phyloP scores from a whole-genome alignment of 2,888 invertebrate genomes.

The Trissonchulus sp. region DNA sequence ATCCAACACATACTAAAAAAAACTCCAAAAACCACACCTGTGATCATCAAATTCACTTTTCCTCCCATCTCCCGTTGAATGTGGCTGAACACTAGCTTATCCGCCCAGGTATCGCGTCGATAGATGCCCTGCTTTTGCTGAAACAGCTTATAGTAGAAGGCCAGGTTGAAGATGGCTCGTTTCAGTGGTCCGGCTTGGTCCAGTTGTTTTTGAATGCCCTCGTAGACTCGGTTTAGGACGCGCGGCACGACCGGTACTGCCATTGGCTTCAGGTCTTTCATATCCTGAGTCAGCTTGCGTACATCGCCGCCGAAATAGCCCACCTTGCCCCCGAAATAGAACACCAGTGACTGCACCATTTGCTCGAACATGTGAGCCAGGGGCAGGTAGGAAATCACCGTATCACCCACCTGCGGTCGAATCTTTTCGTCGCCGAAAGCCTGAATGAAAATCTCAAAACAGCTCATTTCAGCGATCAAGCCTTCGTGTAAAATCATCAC shows the following conservation, averaged over 20 bases:
- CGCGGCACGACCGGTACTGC: conserved; percentile 92
- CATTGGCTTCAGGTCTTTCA: conserved; percentile 82
- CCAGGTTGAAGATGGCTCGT: conserved; percentile 24
- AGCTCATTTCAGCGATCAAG: conserved; percentile 64
- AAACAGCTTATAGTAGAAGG: conserved; percentile 35
- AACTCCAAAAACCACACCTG: conserved; percentile 82
- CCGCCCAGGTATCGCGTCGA: conserved; percentile 53
- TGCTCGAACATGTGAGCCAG: conserved; percentile 96
- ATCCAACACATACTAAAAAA: too few species aligned
- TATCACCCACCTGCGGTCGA: conserved; percentile 34
- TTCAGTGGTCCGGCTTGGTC: neutral
- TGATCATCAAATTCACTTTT: conserved; percentile 77
- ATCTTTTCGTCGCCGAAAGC: neutral
- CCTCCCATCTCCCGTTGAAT: conserved; percentile 76
- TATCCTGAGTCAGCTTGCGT: conserved; percentile 68
- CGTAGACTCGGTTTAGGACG: conserved; percentile 83
- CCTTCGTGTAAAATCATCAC: conserved; percentile 93
- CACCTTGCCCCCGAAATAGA: conserved; percentile 69
- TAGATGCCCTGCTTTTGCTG: conserved; percentile 44
- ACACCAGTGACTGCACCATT: conserved; percentile 43
- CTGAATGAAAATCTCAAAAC: neutral
- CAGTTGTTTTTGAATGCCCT: conserved; percentile 60
- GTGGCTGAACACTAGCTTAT: conserved; percentile 49
- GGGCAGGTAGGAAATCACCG: conserved; percentile 81
- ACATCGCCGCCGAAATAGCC: conserved; percentile 92